Conservation (phyloP, 2,797 vertebrate species). For the Carapus acus region DNA sequence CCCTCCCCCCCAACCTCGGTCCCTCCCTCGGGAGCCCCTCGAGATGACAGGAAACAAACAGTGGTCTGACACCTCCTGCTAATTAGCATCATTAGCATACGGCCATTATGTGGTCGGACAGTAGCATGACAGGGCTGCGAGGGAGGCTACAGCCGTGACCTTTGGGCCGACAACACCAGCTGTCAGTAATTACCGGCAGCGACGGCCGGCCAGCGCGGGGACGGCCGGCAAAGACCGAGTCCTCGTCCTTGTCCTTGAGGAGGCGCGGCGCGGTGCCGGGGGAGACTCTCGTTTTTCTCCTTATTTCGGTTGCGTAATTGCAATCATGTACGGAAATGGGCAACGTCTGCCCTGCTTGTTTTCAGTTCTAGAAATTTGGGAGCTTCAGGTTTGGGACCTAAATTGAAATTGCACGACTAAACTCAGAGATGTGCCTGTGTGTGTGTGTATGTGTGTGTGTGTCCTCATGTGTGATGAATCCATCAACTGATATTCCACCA, state of each 20-base stretch:
- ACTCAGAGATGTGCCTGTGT: constrained; percentile 42
- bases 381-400: constrained; percentile 54
- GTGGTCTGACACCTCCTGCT: constrained; percentile 72
- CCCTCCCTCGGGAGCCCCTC: constrained; percentile 43
- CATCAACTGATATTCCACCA: constrained; percentile 26
- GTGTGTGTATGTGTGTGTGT: too few species aligned
- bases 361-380: too few species aligned
- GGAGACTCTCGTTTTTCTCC: constrained; percentile 4
- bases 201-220: constrained; percentile 38
- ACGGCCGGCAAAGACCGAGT: constrained; percentile 50
- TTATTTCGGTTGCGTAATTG: constrained; percentile 3
- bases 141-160: constrained; percentile 74
- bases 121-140: constrained; percentile 73
- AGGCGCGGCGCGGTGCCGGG: constrained; percentile 23
- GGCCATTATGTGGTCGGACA: constrained; percentile 73
- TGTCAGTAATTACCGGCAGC: constrained; percentile 78
- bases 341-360: constrained; percentile 30
- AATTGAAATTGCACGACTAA: constrained; percentile 64
- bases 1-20: constrained; percentile 13
- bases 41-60: constrained; percentile 78
- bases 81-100: constrained; percentile 81
- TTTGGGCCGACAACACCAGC: constrained; percentile 78
- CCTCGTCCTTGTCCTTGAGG: constrained; percentile 64
- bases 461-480: too few species aligned
- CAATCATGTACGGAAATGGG: constrained; percentile 39